phyloP scores from a whole-genome alignment of 1,140 invertebrate species.

The Euura lappo region DNA sequence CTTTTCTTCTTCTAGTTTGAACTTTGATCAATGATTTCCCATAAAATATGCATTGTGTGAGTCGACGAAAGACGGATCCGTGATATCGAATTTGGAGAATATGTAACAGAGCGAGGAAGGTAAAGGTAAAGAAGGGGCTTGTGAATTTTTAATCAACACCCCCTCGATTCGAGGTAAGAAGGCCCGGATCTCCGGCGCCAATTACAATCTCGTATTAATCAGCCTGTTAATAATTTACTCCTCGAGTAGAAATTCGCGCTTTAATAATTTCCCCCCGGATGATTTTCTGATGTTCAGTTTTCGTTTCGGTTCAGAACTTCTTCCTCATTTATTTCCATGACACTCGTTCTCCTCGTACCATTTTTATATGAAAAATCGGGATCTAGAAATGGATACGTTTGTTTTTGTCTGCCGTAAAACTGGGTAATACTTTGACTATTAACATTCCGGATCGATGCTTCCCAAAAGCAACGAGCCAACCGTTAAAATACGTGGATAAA shows the following conservation, averaged over 20 bases:
- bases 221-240: background rate
- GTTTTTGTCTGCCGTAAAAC: too few species aligned
- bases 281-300: background rate
- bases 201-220: conserved; percentile 7
- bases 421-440: too few species aligned
- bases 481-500: too few species aligned
- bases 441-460: too few species aligned
- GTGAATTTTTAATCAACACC: background rate
- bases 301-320: background rate
- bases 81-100: too few species aligned
- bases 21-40: too few species aligned
- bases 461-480: too few species aligned
- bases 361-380: too few species aligned
- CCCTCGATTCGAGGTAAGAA: background rate
- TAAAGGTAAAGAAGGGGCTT: background rate
- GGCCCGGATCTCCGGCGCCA: background rate
- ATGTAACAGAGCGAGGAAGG: background rate
- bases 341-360: background rate
- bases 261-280: background rate
- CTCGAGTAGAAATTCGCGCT: background rate
- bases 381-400: too few species aligned
- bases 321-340: background rate
- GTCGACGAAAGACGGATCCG: too few species aligned
- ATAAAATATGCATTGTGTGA: too few species aligned
- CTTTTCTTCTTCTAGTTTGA: too few species aligned